Evolutionary conservation across 2,113 vertebrate genomes (phyloP), one percentile per base, ranked within the genome.

Genomic region (Rostratula benghalensis): DNA sequence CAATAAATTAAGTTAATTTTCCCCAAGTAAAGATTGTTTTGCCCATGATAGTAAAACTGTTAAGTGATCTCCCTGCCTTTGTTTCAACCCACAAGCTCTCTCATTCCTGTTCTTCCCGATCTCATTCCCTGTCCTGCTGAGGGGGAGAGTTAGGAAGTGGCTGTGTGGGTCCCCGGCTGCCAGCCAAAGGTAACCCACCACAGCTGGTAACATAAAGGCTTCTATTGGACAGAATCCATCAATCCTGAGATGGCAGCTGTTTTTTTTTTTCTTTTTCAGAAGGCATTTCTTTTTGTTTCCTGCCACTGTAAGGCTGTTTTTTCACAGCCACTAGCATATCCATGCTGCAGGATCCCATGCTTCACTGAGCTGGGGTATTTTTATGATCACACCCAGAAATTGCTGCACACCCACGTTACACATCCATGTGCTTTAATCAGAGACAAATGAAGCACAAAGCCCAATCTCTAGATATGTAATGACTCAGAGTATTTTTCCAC

Each of bases 401-500:
- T 82, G 43, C 86, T 94, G 51, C 77, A 92, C 5, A 2, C 89
- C 83, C 88, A 93, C 2, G 0, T 60, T 78, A 60, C 22, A 71
- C 4, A 30, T 45, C 82, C 45, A 46, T 4, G 35, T 65, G 83
- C 86, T 95, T 91, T 70, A 67, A 79, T 71, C 63, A 65, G 54
- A 90, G 69, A 57, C 50, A 94, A 97, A 65, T 5, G 45, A 94
- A 64, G 56, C 88, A 83, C 35, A 89, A 61, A 92, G 77, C 68
- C 61, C 50, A 75, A 76, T 51, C 64, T 57, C 48, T 74, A 92
- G 56, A 81, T 13, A 84, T 2, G 48, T 0, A 1, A 89, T 94
- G 89, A 96, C 94, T 97, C 92, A 94, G 48, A 83, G 80, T 31
- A 60, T n/a, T 92, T 87, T 92, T 90, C 89, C 73, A 80, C 73